Evolutionary conservation across 2,113 vertebrate species (phyloP).

Genomic region (Cephalopterus ornatus): DNA sequence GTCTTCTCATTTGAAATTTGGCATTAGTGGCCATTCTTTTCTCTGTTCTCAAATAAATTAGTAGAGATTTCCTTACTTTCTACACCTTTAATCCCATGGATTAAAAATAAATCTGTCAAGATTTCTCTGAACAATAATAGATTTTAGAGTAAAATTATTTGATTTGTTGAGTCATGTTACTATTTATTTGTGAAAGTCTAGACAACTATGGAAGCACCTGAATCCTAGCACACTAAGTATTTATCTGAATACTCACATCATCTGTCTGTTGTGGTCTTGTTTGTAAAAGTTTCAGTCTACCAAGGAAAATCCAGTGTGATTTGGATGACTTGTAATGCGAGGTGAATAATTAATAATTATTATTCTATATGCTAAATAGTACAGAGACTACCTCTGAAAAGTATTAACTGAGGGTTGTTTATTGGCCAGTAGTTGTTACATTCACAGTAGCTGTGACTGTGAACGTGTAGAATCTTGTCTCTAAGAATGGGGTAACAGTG

Average conservation of each 20-base stretch:
- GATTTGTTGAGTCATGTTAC: neutral
- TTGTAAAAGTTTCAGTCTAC: neutral
- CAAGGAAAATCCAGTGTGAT: neutral
- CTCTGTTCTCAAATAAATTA: neutral
- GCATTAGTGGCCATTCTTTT: neutral
- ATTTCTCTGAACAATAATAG: neutral
- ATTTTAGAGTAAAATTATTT: neutral
- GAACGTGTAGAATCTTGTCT: neutral
- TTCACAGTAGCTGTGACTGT: neutral
- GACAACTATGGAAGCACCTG: neutral
- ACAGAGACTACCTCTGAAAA: neutral
- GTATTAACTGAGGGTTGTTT: neutral
- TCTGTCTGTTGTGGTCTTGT: neutral
- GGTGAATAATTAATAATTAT: neutral
- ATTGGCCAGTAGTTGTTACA: neutral
- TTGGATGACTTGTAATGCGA: neutral
- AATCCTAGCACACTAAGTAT: neutral
- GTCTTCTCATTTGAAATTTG: neutral
- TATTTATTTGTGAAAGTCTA: neutral
- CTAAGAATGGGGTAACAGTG: neutral
- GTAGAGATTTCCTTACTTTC: neutral
- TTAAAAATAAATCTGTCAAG: neutral
- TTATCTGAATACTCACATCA: neutral
- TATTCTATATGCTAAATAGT: neutral
- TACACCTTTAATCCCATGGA: fast-evolving